A percentile compares a stretch with the other conserved stretches of the same genome.
These are phyloP conservation scores for Atta colombica DNA, from an alignment of 1,140 invertebrate genomes.

Conservation along the genomic window DNA sequence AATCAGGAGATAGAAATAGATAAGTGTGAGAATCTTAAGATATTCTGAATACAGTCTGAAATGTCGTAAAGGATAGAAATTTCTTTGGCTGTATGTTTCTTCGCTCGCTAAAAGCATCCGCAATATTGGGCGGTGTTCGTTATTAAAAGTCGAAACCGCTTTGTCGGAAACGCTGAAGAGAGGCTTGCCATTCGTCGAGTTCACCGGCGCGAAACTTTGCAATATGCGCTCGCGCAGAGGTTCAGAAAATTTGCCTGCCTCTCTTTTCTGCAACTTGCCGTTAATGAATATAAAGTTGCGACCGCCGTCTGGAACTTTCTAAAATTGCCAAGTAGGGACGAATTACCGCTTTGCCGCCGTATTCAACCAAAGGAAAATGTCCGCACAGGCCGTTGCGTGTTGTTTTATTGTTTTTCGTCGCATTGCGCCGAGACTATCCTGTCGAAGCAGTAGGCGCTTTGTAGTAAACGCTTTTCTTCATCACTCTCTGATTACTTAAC, in stretches of 20 bases:
- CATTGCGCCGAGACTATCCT: slow-evolving; percentile 30
- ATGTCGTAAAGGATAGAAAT: background rate
- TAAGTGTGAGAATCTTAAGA: slow-evolving; percentile 8
- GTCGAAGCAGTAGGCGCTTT: background rate
- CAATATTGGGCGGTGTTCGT: slow-evolving; percentile 29
- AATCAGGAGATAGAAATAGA: slow-evolving; percentile 9
- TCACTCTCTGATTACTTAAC: slow-evolving; percentile 34
- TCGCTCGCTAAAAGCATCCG: slow-evolving; percentile 17
- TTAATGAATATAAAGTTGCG: slow-evolving; percentile 67
- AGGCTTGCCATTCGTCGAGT: slow-evolving; percentile 38
- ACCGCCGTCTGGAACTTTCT: slow-evolving; percentile 46
- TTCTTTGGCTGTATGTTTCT: slow-evolving; percentile 39
- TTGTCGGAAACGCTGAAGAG: slow-evolving; percentile 31
- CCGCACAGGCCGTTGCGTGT: slow-evolving; percentile 8
- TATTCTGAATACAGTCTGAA: slow-evolving; percentile 24
- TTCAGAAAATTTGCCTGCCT: slow-evolving; percentile 25
- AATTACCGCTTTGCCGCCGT: slow-evolving; percentile 18
- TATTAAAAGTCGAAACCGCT: slow-evolving; percentile 49
- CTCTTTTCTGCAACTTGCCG: slow-evolving; percentile 47
- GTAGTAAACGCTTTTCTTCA: slow-evolving; percentile 50
- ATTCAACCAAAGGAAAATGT: slow-evolving; percentile 33
- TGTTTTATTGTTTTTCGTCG: slow-evolving; percentile 45
- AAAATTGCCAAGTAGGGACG: slow-evolving; percentile 58
- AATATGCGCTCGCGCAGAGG: slow-evolving; percentile 46
- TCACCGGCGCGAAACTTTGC: slow-evolving; percentile 56